Percentiles rank a stretch among this genome's conserved stretches.
These are phyloP conservation scores for Drosophila glabriapex DNA, from an alignment of 2,888 invertebrate species.

Conservation along the genomic window DNA sequence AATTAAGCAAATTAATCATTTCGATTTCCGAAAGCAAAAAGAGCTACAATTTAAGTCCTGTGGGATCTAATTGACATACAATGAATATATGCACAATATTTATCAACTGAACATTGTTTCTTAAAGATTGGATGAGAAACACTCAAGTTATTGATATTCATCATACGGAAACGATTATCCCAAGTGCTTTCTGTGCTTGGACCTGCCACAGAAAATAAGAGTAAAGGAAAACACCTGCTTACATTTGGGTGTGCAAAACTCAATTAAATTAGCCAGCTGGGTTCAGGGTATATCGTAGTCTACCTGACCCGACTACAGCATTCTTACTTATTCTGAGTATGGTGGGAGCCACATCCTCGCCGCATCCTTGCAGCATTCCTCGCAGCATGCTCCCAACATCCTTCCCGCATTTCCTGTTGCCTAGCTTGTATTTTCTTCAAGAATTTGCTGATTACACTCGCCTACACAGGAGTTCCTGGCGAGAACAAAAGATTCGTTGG, in stretches of 20 bases:
- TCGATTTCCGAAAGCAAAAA: not conserved
- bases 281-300: not conserved
- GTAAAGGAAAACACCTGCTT: not conserved
- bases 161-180: not conserved
- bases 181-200: not conserved
- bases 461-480: conserved; percentile 8
- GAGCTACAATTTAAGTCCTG: not conserved
- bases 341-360: conserved; percentile 41
- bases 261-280: not conserved
- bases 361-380: conserved; percentile 24
- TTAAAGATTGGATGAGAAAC: not conserved
- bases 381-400: conserved; percentile 19
- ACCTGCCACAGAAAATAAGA: not conserved
- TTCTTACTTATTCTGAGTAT: conserved; percentile 27
- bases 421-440: conserved; percentile 25
- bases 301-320: not conserved
- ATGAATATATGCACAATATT: not conserved
- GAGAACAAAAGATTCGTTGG: not conserved
- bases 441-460: conserved; percentile 42
- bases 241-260: not conserved
- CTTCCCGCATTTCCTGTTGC: conserved; percentile 24
- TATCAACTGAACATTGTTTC: not conserved
- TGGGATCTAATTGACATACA: not conserved
- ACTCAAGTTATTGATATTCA: not conserved
- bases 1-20: too few relatives aligned